A percentile compares a stretch with the other conserved stretches of the same genome.
Conservation (phyloP, 2,888 invertebrate species). For the Pheosia tremula region DNA sequence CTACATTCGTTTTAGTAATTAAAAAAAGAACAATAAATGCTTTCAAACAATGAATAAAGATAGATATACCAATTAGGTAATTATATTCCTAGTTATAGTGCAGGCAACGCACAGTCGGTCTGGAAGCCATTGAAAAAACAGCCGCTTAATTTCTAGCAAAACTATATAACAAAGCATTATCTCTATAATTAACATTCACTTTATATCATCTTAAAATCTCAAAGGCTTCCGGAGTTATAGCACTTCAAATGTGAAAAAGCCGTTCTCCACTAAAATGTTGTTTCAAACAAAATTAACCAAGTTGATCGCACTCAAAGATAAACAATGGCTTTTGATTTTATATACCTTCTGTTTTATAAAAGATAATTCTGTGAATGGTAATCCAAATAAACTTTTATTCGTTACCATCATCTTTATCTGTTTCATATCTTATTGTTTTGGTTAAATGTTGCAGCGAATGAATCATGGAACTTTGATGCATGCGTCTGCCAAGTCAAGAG, state of each 20-base stretch:
- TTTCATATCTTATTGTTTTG: constrained; percentile 41
- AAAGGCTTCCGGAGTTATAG: constrained; percentile 5
- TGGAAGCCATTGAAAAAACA: not conserved
- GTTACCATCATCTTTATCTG: constrained; percentile 24
- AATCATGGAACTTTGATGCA: constrained; percentile 15
- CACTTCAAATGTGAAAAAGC: not conserved
- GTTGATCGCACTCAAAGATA: constrained; percentile 10
- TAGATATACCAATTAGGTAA: not conserved
- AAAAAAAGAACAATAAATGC: not conserved
- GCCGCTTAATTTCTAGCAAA: not conserved
- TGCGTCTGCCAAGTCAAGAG: constrained; percentile 15
- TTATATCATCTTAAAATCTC: constrained; percentile 4
- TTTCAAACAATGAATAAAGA: not conserved
- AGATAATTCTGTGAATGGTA: constrained; percentile 36
- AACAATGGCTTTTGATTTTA: constrained; percentile 23
- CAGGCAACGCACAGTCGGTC: not conserved
- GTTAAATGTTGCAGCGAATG: constrained; percentile 18
- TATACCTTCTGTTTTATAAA: constrained; percentile 21
- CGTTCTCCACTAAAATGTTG: not conserved
- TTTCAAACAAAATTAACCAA: constrained; percentile 3
- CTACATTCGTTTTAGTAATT: not conserved
- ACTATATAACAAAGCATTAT: constrained; percentile 1
- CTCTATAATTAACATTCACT: not conserved
- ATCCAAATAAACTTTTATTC: constrained; percentile 28
- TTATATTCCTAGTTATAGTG: not conserved